phyloP scores from a whole-genome alignment of 2,113 vertebrate species.

The Saguinus midas region DNA sequence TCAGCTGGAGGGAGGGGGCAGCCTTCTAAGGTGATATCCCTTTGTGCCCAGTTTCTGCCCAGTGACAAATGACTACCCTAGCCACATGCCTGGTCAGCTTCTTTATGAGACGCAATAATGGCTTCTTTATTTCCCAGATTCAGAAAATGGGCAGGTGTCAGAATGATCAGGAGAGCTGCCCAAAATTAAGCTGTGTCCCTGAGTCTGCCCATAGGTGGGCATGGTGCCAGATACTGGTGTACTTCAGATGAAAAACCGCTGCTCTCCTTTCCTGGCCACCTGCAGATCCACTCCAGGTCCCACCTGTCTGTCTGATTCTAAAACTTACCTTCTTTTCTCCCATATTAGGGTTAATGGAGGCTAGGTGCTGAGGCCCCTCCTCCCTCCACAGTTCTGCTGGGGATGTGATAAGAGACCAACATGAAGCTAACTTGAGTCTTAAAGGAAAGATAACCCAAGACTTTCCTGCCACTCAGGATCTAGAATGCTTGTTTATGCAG shows the following conservation, averaged over 20 bases:
- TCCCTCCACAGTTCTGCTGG: background rate
- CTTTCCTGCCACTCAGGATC: background rate
- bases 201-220: background rate
- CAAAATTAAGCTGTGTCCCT: background rate
- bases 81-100: background rate
- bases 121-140: conserved; percentile 39
- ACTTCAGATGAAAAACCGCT: background rate
- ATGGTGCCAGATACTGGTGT: background rate
- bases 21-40: background rate
- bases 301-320: conserved; percentile 33
- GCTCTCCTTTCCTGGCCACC: background rate
- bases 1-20: background rate
- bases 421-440: background rate
- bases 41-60: background rate
- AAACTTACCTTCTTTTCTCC: background rate
- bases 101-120: background rate
- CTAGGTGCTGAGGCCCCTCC: background rate
- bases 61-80: background rate
- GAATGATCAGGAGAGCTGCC: conserved; percentile 23
- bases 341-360: conserved; percentile 4
- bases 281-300: background rate
- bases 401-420: background rate
- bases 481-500: background rate
- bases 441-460: background rate
- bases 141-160: conserved; percentile 12